Conservation (phyloP, 2,797 vertebrate species). For the Columba guinea region DNA sequence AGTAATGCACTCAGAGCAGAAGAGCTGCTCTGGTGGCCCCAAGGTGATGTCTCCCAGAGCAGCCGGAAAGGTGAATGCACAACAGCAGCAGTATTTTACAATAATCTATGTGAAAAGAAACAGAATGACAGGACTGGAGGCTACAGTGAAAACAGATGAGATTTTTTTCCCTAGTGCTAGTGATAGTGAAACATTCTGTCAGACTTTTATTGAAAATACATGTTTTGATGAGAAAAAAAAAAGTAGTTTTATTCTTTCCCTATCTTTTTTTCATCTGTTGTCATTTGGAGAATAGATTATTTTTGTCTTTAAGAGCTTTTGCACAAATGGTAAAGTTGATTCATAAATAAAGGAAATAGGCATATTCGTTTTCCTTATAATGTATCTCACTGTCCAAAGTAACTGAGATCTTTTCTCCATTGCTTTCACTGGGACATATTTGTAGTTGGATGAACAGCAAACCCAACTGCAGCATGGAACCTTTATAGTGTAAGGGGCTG, state of each 20-base stretch:
- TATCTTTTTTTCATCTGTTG: not conserved
- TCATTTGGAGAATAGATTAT: not conserved
- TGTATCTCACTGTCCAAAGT: not conserved
- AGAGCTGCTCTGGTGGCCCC: not conserved
- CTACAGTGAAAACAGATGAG: not conserved
- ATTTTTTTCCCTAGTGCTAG: not conserved
- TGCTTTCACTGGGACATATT: not conserved
- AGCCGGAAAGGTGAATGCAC: slow-evolving; percentile 4
- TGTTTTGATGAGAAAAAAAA: not conserved
- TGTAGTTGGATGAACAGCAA: not conserved
- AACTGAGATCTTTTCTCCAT: not conserved
- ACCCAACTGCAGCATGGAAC: not conserved
- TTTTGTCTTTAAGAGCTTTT: not conserved
- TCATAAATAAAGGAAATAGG: not conserved
- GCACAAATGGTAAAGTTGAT: not conserved
- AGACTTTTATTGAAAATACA: not conserved
- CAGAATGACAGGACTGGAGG: not conserved
- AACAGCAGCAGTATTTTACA: not conserved
- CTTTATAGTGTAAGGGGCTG: not conserved
- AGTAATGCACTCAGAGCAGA: not conserved
- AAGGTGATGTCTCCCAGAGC: slow-evolving; percentile 15
- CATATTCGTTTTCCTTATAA: not conserved
- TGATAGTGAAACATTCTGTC: not conserved
- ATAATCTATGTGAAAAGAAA: not conserved
- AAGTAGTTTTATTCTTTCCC: not conserved